Evolutionary conservation across 2,888 invertebrate species (phyloP), one percentile per base, ranked within the genome.

Genomic region (Pantelozetes paolii): DNA sequence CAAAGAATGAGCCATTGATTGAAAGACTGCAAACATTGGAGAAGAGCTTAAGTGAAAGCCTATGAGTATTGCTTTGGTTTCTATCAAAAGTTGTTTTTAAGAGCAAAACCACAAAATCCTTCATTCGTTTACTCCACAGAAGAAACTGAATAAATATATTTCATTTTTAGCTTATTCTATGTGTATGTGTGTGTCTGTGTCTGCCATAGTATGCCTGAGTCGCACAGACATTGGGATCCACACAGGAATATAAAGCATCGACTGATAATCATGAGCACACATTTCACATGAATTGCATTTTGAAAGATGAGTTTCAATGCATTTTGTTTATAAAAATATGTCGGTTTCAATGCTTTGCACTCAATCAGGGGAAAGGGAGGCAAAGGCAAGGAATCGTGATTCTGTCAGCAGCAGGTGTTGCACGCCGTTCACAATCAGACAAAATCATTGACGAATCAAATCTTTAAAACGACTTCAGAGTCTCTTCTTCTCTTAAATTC

Each of bases 131-230:
- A 62, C 30, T 62, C 62, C 15, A 32, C 26, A 62, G 15, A 57
- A 57, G 26, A 62, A 62, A 62, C 62, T 62, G 62, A 62, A 62
- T 62, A 62, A 62, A n/a, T n/a, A 62, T 62, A 62, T 62, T 62
- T 62, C 30, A 62, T 20, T 62, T 32, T 62, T 62, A 11, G 62
- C 11, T 62, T n/a, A 28, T 30, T 62, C 57, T 18, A 23, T 57
- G 13, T 45, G 45, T n/a, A n/a, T n/a, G n/a, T n/a, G n/a, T n/a
- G 23, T 11, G 62, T 62, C 62, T 62, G 18, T 28, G 30, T 62
- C 28, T 30, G 9, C 15, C 30, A 1, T 32, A 30, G 23, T 54
- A 3, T 23, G 9, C 3, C 3, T 3, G 9, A 3, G 2, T 1
- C 23, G n/a, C 5, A 20, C 5, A 20, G 28, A 32, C 62, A 62